These are phyloP conservation scores for Pinctada fucata DNA, from an alignment of 2,888 invertebrate genomes.

Conservation along the genomic window DNA sequence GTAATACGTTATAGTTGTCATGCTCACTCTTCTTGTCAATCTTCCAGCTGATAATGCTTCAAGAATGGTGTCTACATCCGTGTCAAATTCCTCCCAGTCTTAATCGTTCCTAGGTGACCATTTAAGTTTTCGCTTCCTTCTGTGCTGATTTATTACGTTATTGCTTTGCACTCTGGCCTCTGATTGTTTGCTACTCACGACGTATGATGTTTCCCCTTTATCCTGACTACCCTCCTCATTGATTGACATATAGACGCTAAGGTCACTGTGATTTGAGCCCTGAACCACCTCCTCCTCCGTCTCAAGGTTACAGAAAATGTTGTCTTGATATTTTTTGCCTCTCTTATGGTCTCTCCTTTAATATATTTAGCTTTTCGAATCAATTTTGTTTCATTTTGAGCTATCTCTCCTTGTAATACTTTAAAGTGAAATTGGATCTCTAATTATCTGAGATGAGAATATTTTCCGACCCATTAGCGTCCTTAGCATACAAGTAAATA, in stretches of 20 bases:
- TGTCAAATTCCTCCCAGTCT: slow-evolving; percentile 19
- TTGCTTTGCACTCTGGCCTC: background rate
- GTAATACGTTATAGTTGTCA: slow-evolving; percentile 28
- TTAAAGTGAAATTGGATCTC: no score
- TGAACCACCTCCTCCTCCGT: slow-evolving; percentile 40
- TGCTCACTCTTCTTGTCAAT: slow-evolving; percentile 21
- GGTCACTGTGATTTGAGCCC: slow-evolving; percentile 24
- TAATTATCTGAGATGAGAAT: no score
- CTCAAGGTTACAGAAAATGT: slow-evolving; percentile 1
- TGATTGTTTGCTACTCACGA: background rate
- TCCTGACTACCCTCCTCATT: slow-evolving; percentile 20
- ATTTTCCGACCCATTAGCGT: no score
- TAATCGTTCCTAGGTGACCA: slow-evolving; percentile 9
- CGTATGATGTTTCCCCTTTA: background rate
- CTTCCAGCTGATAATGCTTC: background rate
- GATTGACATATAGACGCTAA: slow-evolving; percentile 20
- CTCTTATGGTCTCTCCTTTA: no score
- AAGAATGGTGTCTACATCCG: background rate
- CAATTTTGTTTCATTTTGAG: no score
- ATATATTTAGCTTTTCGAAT: no score
- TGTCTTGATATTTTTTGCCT: no score
- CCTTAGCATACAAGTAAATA: no score
- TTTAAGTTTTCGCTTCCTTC: slow-evolving; percentile 11
- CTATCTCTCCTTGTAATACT: no score
- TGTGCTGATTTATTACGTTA: background rate